Evolutionary conservation across 2,113 vertebrate species (phyloP).

Genomic region (Clinocottus analis): DNA sequence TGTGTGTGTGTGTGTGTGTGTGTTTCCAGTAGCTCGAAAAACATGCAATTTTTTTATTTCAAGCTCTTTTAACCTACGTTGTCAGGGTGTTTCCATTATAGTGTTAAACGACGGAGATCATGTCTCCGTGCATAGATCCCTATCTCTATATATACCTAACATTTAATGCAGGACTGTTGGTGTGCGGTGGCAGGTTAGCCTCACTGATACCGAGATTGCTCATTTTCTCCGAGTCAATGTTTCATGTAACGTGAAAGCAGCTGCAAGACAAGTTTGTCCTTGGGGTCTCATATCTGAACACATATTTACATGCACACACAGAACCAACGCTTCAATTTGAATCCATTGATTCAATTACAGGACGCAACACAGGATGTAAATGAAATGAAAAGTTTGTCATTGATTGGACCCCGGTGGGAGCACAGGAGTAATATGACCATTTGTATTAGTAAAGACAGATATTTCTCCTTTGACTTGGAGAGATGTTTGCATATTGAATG

Average conservation of each 20-base stretch:
- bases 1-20: slow-evolving; percentile 21
- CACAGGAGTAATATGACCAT: slow-evolving; percentile 18
- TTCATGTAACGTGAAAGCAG: slow-evolving; percentile 48
- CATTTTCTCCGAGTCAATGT: slow-evolving; percentile 48
- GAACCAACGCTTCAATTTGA: slow-evolving; percentile 51
- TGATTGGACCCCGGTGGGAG: slow-evolving; percentile 39
- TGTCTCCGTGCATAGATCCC: neutral
- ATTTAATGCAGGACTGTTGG: slow-evolving; percentile 4
- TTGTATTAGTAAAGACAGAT: slow-evolving; percentile 25
- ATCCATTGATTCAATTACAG: slow-evolving; percentile 63
- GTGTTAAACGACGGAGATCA: no score
- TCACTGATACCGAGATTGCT: slow-evolving; percentile 14
- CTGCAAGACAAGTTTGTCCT: slow-evolving; percentile 53
- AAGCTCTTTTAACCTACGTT: neutral
- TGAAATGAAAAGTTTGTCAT: slow-evolving; percentile 68
- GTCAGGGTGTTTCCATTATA: no score
- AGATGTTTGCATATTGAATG: slow-evolving; percentile 25
- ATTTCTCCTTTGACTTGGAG: slow-evolving; percentile 16
- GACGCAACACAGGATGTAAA: slow-evolving; percentile 50
- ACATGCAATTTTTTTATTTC: neutral
- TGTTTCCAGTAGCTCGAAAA: slow-evolving; percentile 3
- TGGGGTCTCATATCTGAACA: slow-evolving; percentile 49
- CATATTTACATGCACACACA: slow-evolving; percentile 56
- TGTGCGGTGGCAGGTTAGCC: slow-evolving; percentile 18
- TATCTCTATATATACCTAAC: neutral